Evolutionary conservation across 2,888 invertebrate genomes (phyloP), one percentile per base, ranked within the genome.

Genomic region (Ennomos fuscantarius): DNA sequence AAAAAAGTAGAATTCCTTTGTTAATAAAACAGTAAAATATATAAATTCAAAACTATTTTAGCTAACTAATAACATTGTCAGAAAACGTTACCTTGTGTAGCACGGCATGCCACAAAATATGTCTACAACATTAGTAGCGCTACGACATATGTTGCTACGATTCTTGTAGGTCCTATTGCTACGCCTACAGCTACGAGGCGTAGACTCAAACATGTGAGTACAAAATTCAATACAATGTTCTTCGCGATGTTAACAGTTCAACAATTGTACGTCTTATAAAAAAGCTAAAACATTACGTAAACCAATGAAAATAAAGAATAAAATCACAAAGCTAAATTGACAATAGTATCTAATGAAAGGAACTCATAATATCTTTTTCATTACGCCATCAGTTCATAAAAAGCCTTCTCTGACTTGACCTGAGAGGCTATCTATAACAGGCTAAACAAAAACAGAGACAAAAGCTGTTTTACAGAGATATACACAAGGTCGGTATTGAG

Each of bases 81-180:
- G 13, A 9, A 13, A 15, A 13, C 41, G 31, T 31, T n/a, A 42
- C 9, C 49, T 1, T 51, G 13, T 34, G 52, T 44, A 45, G 51
- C 37, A 32, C 24, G 5, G 44, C 34, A 11, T 45, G 44, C 52
- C 45, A 45, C 52, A 31, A 39, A 40, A n/a, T n/a, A n/a, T 12
- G 34, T 39, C 52, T 52, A 45, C 45, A 33, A 15, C 9, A 3
- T 13, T 13, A 15, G 52, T 45, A 52, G 45, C 44, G 32, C 36
- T 37, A 37, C 36, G 36, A 32, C 11, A 31, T 42, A 32, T 32
- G 32, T 42, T 32, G 2, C 42, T 42, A 32, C 42, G 32, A 32
- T 11, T 32, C 32, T 11, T 42, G 32, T 32, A 24, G 24, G 6
- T 0, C 24, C 24, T 1, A 6, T 24, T 24, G 2, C 15, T 15